phyloP scores from a whole-genome alignment of 2,888 invertebrate genomes.

The Pachydiplax longipennis region DNA sequence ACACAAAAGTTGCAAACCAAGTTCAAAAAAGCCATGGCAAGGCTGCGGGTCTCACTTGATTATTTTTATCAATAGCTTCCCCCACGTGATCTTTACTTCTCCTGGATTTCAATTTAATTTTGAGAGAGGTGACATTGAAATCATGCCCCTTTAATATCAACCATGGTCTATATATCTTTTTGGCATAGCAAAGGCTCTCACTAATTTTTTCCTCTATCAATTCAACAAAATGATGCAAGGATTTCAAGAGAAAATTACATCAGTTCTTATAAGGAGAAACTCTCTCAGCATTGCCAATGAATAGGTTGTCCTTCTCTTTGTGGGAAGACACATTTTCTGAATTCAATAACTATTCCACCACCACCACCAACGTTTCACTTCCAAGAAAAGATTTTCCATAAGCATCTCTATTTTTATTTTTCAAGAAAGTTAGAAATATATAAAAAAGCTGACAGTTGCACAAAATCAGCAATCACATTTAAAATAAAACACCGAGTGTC shows the following conservation, averaged over 20 bases:
- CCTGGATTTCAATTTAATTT: constrained; percentile 44
- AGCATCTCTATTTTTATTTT: constrained; percentile 34
- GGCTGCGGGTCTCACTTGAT: constrained; percentile 36
- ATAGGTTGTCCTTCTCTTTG: constrained; percentile 67
- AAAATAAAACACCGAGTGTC: constrained; percentile 50
- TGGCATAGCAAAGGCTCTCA: constrained; percentile 46
- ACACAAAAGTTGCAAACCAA: background rate
- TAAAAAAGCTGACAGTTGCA: constrained; percentile 41
- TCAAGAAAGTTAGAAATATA: constrained; percentile 30
- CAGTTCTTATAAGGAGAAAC: constrained; percentile 5
- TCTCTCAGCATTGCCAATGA: constrained; percentile 46
- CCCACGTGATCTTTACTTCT: constrained; percentile 22
- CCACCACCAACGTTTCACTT: constrained; percentile 38
- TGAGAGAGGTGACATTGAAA: constrained; percentile 50
- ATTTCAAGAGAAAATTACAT: background rate
- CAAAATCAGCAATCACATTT: constrained; percentile 46
- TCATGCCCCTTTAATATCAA: constrained; percentile 51
- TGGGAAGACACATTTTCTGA: constrained; percentile 89
- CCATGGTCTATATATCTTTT: constrained; percentile 45
- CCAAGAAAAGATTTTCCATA: constrained; percentile 42
- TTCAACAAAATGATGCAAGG: constrained; percentile 3
- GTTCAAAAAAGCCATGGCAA: constrained; percentile 33
- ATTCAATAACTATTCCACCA: constrained; percentile 54
- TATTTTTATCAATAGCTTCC: background rate
- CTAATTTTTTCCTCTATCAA: constrained; percentile 43